Base-by-base conservation (phyloP, 2,797 vertebrate genomes). In the Alectoris magna region DNA sequence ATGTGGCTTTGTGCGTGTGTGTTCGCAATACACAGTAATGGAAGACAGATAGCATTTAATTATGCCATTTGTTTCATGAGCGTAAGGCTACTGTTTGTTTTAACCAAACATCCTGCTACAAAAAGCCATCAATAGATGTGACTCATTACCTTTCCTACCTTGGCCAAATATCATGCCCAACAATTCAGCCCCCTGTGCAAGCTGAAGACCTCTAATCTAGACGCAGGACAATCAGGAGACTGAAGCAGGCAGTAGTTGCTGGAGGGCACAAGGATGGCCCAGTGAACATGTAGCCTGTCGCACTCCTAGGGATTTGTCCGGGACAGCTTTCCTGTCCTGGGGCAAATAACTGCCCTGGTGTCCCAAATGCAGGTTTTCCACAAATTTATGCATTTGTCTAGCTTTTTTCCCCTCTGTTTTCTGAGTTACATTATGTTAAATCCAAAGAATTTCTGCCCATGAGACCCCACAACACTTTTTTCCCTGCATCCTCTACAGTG, bases 71-170 rank as follows among this genome's bases (percentile, higher is more conserved):
- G 41, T 67, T 90, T 71, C 64, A 31, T 46, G 38, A 92, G 11
- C 0, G 0, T n/a, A 69, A 87, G 75, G 72, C 62, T 70, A 24
- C 72, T 75, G 66, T 63, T 91, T 67, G 81, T 56, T 81, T 85
- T 63, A 81, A 59, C 67, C 95, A 93, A 87, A 90, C 88, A 88
- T 81, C 87, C 87, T 94, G 82, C 63, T 93, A 70, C 93, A 83
- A 81, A 87, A 83, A 89, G 7, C 43, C 58, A 17, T 62, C 88
- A 23, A 62, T 38, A 83, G 46, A 55, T 43, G 41, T 74, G 80
- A 82, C 48, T 94, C 63, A 64, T 43, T 74, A 36, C 88, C 27
- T 77, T 84, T 78, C 55, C 68, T 71, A 17, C 59, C 34, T 49
- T 70, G 41, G 15, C 53, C 81, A 88, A 73, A 66, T 58, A 64